phyloP scores from a whole-genome alignment of 2,797 vertebrate genomes.

The Gobionotothen gibberifrons region DNA sequence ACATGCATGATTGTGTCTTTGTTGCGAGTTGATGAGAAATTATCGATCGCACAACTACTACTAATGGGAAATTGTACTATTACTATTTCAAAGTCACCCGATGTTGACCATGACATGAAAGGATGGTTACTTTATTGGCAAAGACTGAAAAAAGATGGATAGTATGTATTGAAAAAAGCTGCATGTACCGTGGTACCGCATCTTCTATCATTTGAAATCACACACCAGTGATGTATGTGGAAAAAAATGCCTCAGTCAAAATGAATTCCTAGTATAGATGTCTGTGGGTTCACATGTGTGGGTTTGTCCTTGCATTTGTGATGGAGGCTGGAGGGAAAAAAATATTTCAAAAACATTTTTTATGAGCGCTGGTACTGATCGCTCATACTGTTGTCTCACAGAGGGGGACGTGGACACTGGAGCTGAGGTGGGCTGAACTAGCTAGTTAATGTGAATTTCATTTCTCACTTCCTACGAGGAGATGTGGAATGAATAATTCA shows the following conservation, averaged over 20 bases:
- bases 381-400: conserved; percentile 37
- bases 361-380: conserved; percentile 57
- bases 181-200: conserved; percentile 27
- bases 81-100: conserved; percentile 14
- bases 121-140: conserved; percentile 17
- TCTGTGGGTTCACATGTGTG: conserved; percentile 33
- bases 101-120: conserved; percentile 52
- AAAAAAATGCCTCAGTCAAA: conserved; percentile 44
- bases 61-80: not conserved
- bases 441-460: conserved; percentile 84
- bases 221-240: conserved; percentile 39
- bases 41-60: too few relatives aligned
- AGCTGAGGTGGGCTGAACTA: conserved; percentile 69
- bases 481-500: conserved; percentile 86
- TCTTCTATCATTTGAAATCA: conserved; percentile 39
- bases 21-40: too few relatives aligned
- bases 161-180: conserved; percentile 48
- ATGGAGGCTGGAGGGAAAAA: conserved; percentile 34
- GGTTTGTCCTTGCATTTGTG: conserved; percentile 43
- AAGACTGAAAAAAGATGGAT: conserved; percentile 18
- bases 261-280: conserved; percentile 42
- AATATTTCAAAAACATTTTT: conserved; percentile 55
- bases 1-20: conserved; percentile 1
- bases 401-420: conserved; percentile 45
- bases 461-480: conserved; percentile 81